phyloP scores from a whole-genome alignment of 2,797 vertebrate species.

The Intellagama lesueurii region DNA sequence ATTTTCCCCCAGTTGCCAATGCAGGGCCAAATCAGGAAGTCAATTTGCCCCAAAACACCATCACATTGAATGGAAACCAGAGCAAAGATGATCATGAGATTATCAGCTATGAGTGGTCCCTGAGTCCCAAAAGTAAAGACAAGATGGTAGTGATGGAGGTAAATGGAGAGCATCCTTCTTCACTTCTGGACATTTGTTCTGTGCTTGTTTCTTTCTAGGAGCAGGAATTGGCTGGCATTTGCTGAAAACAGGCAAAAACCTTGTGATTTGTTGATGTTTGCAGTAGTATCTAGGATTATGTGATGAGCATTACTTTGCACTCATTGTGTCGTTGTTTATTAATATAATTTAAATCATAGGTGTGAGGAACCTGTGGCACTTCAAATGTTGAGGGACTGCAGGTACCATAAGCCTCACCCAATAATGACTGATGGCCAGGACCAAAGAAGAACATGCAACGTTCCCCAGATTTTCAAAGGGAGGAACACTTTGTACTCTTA shows the following conservation, averaged over 20 bases:
- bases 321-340: not conserved
- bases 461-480: not conserved
- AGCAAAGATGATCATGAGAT: constrained; percentile 84
- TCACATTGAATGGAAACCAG: constrained; percentile 82
- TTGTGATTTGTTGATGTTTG: not conserved
- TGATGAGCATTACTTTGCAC: not conserved
- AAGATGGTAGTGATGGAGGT: constrained; percentile 82
- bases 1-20: constrained; percentile 79
- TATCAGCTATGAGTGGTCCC: constrained; percentile 81
- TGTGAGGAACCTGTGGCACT: not conserved
- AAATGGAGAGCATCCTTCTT: constrained; percentile 34
- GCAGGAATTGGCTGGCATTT: not conserved
- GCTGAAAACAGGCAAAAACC: not conserved
- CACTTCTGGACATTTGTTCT: not conserved
- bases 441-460: no score
- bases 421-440: not conserved
- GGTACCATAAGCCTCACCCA: not conserved
- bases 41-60: constrained; percentile 79
- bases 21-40: constrained; percentile 82
- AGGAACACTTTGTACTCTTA: not conserved
- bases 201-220: not conserved
- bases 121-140: constrained; percentile 77
- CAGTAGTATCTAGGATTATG: not conserved
- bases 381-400: not conserved
- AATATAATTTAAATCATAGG: not conserved